Evolutionary conservation across 2,888 invertebrate species (phyloP), one percentile per base, ranked within the genome.

Genomic region (Galerucella calmariensis): DNA sequence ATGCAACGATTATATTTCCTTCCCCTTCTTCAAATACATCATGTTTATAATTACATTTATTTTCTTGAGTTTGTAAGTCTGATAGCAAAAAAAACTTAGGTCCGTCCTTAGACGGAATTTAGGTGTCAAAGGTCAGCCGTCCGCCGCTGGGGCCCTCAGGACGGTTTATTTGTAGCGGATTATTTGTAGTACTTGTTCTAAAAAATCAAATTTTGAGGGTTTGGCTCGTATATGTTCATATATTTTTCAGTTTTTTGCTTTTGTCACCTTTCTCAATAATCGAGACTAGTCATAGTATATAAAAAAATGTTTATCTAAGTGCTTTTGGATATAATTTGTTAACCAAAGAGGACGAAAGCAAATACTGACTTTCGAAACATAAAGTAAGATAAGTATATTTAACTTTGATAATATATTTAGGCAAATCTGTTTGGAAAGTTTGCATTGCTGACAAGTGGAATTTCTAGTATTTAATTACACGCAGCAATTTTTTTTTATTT

Each of bases 301-400:
- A 6, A 14, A n/a, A 41, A 41, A 41, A 41, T 41, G 35, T 41
- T 41, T 41, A 41, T 41, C 35, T 41, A 41, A 41, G 35, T 41
- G 35, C 27, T 12, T 59, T 6, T 12, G 0, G 20, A 27, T 24
- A 27, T 11, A 27, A 11, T 5, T 24, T 59, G 20, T 59, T 12
- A 59, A 24, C 20, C 24, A 2, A 4, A 9, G 59, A 59, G 27
- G 59, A 59, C 12, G 27, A 59, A 14, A 59, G 27, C 59, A 59
- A 59, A 59, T 59, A 59, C 20, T 59, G 27, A 9, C 27, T 59
- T 59, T 24, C 59, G 27, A 20, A 59, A 24, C n/a, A 4, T 27
- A 24, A 3, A 59, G n/a, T n/a, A 59, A 59, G 59, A 20, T 59
- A 59, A 59, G 59, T 59, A 59, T 59, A 59, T 27, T 59, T 27